These are phyloP conservation scores for Leucophora obtusa DNA, from an alignment of 2,888 invertebrate species.

Conservation along the genomic window DNA sequence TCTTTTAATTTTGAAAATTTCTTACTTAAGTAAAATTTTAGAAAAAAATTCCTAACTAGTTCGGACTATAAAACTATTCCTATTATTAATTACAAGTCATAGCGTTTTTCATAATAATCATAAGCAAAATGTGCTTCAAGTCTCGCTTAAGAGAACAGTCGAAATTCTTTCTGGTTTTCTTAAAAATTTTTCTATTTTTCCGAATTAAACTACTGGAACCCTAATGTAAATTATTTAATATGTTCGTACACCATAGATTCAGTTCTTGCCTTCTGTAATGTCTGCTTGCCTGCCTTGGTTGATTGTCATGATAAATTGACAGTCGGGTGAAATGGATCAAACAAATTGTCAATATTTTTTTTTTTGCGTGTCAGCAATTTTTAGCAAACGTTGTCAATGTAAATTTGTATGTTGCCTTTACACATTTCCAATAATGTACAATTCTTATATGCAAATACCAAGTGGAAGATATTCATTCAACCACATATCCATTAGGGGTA, in stretches of 20 bases:
- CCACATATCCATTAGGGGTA: too few species aligned
- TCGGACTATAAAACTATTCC: too few species aligned
- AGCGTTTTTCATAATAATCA: too few species aligned
- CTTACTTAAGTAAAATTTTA: too few species aligned
- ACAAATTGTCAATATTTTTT: slow-evolving; percentile 72
- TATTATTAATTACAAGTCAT: too few species aligned
- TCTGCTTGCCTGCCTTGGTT: slow-evolving; percentile 12
- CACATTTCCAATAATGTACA: slow-evolving; percentile 44
- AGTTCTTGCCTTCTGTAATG: background rate
- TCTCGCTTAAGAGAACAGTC: too few species aligned
- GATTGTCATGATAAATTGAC: slow-evolving; percentile 65
- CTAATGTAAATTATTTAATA: background rate
- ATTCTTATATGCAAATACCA: background rate
- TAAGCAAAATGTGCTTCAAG: too few species aligned
- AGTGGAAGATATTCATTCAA: background rate
- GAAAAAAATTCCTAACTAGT: too few species aligned
- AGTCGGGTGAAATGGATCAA: slow-evolving; percentile 71
- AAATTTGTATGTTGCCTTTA: slow-evolving; percentile 54
- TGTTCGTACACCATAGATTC: background rate
- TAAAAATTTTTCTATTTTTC: too few species aligned
- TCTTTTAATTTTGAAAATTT: too few species aligned
- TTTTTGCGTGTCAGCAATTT: slow-evolving; percentile 61
- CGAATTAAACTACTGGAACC: background rate
- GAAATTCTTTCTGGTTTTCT: too few species aligned
- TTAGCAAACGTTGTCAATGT: slow-evolving; percentile 56